Conservation (phyloP, 2,113 vertebrate genomes). For the Lynx canadensis region DNA sequence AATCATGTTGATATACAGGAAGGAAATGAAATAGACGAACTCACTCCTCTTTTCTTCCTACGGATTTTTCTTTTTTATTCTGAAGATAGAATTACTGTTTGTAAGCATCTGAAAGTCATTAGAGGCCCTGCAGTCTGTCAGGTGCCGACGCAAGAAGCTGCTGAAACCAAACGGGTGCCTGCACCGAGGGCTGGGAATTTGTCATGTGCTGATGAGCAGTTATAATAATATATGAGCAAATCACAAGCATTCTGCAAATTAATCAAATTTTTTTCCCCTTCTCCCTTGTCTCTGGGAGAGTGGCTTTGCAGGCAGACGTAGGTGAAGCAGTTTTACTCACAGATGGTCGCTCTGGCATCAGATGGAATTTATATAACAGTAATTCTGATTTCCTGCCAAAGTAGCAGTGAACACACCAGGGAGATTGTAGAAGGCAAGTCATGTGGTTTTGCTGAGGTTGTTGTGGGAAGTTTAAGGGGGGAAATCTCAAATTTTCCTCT, state of each 20-base stretch:
- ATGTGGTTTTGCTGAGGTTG: slow-evolving; percentile 91
- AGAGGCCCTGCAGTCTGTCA: slow-evolving; percentile 93
- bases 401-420: slow-evolving; percentile 91
- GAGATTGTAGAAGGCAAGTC: slow-evolving; percentile 90
- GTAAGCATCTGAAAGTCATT: slow-evolving; percentile 97
- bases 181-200: slow-evolving; percentile 91
- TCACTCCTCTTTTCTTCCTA: slow-evolving; percentile 86
- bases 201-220: slow-evolving; percentile 95
- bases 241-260: slow-evolving; percentile 96
- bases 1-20: slow-evolving; percentile 86
- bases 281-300: slow-evolving; percentile 91
- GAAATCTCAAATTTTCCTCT: slow-evolving; percentile 87
- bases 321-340: slow-evolving; percentile 92
- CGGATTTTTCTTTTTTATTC: slow-evolving; percentile 88
- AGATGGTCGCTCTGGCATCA: slow-evolving; percentile 97
- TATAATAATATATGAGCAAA: slow-evolving; percentile 97
- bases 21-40: slow-evolving; percentile 89
- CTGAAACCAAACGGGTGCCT: slow-evolving; percentile 93
- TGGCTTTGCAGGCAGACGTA: slow-evolving; percentile 92
- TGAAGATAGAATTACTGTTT: slow-evolving; percentile 94
- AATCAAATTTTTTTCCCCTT: slow-evolving; percentile 90
- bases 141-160: slow-evolving; percentile 91
- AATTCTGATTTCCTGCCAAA: slow-evolving; percentile 94
- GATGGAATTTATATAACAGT: slow-evolving; percentile 97
- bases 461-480: slow-evolving; percentile 90